These are phyloP conservation scores for Spea hammondii DNA, from an alignment of 2,797 vertebrate genomes.

Conservation along the genomic window DNA sequence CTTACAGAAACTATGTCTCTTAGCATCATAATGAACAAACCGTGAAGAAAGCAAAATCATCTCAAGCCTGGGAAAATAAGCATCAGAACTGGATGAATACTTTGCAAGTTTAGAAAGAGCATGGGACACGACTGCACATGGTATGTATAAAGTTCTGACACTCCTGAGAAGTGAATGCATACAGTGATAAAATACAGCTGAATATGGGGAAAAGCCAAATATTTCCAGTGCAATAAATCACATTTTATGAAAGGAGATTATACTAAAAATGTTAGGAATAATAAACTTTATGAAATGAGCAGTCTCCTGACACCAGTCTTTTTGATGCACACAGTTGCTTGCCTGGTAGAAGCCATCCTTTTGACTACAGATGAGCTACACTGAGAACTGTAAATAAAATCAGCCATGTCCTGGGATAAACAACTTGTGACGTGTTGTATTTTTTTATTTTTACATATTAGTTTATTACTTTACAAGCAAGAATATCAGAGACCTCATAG, in stretches of 20 bases:
- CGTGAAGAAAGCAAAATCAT: too few relatives aligned
- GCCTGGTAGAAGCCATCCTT: too few relatives aligned
- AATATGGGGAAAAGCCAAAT: neutral
- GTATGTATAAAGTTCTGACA: neutral
- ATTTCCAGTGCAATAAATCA: neutral
- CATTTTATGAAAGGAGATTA: neutral
- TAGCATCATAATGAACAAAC: too few relatives aligned
- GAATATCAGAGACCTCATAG: too few relatives aligned
- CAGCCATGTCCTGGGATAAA: too few relatives aligned
- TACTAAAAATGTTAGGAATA: neutral
- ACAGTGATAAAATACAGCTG: neutral
- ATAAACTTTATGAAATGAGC: neutral
- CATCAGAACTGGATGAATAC: neutral
- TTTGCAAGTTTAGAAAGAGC: slow-evolving; percentile 1
- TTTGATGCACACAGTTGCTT: too few relatives aligned
- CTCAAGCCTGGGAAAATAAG: neutral
- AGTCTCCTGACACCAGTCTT: neutral
- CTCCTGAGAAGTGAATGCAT: neutral
- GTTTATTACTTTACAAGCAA: too few relatives aligned
- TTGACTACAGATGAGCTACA: too few relatives aligned
- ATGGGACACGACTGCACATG: neutral
- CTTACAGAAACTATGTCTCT: too few relatives aligned
- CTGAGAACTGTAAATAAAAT: too few relatives aligned
- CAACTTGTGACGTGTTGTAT: too few relatives aligned
- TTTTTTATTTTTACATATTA: too few relatives aligned